Evolutionary conservation across 2,888 invertebrate genomes (phyloP), one percentile per base, ranked within the genome.

Genomic region (Tenthredo livida): DNA sequence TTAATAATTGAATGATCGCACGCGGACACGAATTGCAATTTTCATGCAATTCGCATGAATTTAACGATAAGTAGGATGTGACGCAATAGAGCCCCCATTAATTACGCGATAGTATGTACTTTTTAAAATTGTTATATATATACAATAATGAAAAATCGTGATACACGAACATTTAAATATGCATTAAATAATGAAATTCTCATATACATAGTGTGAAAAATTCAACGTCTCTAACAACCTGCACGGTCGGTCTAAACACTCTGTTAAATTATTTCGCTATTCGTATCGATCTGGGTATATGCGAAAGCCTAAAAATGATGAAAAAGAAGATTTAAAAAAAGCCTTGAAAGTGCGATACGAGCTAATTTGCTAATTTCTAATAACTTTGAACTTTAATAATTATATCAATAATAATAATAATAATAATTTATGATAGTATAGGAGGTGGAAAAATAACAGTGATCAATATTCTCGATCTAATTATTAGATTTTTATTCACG

Each of bases 11-110:
- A n/a, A 40, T 75, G 29, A 50, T 21, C 17, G 29, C 29, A 50
- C 75, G 75, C 40, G 50, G n/a, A 29, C 15, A 25, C 33, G 50
- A 54, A 40, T 25, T 54, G 73, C 29, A 73, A 73, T 54, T 54
- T 73, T 12, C 43, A 47, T 84, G 84, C 78, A 84, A 84, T 84
- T 84, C 37, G 29, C 29, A 65, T 78, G 43, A 58, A 84, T 67
- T 37, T 33, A 73, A 72, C 72, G 50, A 29, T 67, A 77, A 84
- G 78, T 78, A 84, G 84, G 84, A 84, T 78, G 50, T 84, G 84
- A 84, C 47, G 84, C 65, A 84, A 78, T 65, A 40, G 50, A 40
- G 50, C 21, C 15, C 73, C n/a, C 21, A 17, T 73, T 40, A n/a
- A 73, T n/a, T n/a, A n/a, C 67, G n/a, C 17, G 21, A 73, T 73